Evolutionary conservation across 2,797 vertebrate species (phyloP).

Genomic region (Enteromius radiatus): DNA sequence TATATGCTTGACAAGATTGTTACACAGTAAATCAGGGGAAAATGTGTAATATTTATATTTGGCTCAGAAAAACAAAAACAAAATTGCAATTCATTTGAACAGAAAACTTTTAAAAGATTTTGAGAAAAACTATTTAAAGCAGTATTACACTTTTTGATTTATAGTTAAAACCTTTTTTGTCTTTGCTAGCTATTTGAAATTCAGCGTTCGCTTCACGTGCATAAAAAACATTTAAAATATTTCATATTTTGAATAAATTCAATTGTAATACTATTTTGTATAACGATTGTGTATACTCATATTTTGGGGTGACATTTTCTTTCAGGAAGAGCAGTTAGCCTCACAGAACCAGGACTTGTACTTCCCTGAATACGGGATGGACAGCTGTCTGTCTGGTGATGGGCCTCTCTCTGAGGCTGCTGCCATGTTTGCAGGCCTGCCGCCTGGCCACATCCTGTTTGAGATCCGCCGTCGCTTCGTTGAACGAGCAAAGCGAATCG

Average conservation of each 20-base stretch:
- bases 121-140: no score
- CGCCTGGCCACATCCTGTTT: slow-evolving; percentile 76
- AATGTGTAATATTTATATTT: no score
- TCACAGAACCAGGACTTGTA: slow-evolving; percentile 81
- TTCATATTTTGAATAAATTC: background rate
- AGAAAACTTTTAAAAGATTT: no score
- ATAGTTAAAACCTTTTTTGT: no score
- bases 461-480: slow-evolving; percentile 82
- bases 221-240: background rate
- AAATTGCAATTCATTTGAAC: no score
- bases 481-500: slow-evolving; percentile 90
- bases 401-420: slow-evolving; percentile 80
- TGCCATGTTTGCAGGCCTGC: slow-evolving; percentile 77
- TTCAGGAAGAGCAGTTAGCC: slow-evolving; percentile 86
- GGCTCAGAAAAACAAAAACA: no score
- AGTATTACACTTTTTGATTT: no score
- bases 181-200: no score
- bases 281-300: background rate
- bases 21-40: no score
- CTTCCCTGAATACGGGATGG: slow-evolving; percentile 81
- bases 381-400: slow-evolving; percentile 76
- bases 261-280: background rate
- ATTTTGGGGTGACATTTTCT: background rate
- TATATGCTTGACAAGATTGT: no score
- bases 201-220: no score